phyloP scores from a whole-genome alignment of 2,888 invertebrate genomes.

The Archaeoteleia sp. region DNA sequence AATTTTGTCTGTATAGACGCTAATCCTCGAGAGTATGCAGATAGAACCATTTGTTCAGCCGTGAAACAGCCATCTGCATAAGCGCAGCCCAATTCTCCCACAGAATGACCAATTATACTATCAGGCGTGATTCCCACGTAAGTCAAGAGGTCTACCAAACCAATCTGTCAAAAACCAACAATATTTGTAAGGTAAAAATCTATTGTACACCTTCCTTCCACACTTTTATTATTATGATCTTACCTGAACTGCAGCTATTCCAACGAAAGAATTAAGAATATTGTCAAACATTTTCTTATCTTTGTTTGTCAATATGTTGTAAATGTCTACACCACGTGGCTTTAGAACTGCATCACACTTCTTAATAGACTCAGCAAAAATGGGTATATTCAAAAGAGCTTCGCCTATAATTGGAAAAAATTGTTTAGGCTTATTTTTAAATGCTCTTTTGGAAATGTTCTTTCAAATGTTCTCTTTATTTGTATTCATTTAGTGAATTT shows the following conservation, averaged over 20 bases:
- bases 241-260: constrained; percentile 82
- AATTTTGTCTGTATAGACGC: constrained; percentile 64
- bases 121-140: constrained; percentile 81
- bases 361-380: constrained; percentile 80
- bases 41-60: constrained; percentile 67
- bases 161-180: no score
- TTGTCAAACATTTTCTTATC: constrained; percentile 80
- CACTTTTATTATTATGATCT: constrained; percentile 1
- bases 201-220: no score
- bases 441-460: no score
- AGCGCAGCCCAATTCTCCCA: constrained; percentile 95
- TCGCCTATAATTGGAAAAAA: constrained; percentile 81
- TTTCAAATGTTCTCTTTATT: no score
- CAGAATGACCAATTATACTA: constrained; percentile 90
- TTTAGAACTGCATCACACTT: constrained; percentile 78
- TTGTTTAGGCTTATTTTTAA: constrained; percentile 1
- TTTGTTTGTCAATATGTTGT: constrained; percentile 78
- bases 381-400: constrained; percentile 80
- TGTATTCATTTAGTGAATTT: not conserved
- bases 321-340: constrained; percentile 80
- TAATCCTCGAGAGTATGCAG: constrained; percentile 66
- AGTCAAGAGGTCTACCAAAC: constrained; percentile 80
- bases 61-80: constrained; percentile 96
- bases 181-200: no score
- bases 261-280: constrained; percentile 83